Base-by-base conservation (phyloP, 2,113 vertebrate genomes). In the Cromileptes altivelis region DNA sequence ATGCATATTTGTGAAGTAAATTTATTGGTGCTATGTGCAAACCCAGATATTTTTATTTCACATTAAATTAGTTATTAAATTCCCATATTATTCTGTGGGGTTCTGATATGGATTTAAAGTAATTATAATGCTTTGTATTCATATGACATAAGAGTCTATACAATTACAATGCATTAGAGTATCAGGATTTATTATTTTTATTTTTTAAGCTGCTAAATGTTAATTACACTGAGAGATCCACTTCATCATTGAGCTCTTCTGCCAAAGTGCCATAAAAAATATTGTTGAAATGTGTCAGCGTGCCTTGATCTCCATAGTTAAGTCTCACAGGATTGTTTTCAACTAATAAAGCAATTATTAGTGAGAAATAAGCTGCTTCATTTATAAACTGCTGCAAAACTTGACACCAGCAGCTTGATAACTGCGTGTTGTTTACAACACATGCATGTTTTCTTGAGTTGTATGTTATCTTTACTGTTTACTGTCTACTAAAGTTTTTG, bases 281-380 rank as follows among this genome's bases (percentile, higher is more conserved):
- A 6, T 25, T 80, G 82, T 80, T 70, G 47, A 47, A 61, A 80
- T 70, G 79, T 30, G 75, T 80, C 82, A 84, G 37, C 23, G 25
- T 58, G 47, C 47, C 53, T 61, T 68, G 1, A 63, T 62, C 13
- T 30, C 55, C 50, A 50, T 27, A 33, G 42, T n/a, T 37, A 61
- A 63, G 49, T 17, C 64, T 70, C 56, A 55, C 33, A 49, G 17
- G 42, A 61, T 50, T 37, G 25, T 53, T 84, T 62, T 62, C 68
- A 27, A 42, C 17, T 40, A 60, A 58, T 45, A 52, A 60, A 74
- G 49, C 67, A 37, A 21, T 56, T 65, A 65, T 78, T 70, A 70
- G 57, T 33, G 19, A 60, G 37, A 65, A 64, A 64, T 47, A 21
- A 40, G 25, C 52, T 10, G 49, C 4, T 72, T 15, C 42, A 17